These are phyloP conservation scores for Ptilonorhynchus violaceus DNA, from an alignment of 2,113 vertebrate genomes.

Conservation along the genomic window DNA sequence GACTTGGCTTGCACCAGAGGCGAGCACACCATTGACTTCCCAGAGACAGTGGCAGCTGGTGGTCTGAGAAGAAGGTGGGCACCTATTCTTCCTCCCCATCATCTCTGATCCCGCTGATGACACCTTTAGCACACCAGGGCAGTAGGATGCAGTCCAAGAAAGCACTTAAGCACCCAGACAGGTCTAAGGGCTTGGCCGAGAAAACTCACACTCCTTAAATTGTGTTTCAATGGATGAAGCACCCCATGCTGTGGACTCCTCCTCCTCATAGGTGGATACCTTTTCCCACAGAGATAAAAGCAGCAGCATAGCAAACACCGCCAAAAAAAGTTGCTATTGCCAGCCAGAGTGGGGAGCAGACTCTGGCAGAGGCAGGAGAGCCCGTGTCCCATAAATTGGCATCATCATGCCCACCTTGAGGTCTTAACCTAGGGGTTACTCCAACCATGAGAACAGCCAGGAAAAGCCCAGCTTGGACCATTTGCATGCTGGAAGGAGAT, in stretches of 20 bases:
- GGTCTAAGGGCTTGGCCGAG: neutral
- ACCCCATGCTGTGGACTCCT: neutral
- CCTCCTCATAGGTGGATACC: neutral
- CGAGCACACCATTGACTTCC: rapidly evolving
- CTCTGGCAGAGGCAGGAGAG: neutral
- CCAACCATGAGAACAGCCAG: neutral
- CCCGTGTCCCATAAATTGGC: rapidly evolving
- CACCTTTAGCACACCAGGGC: neutral
- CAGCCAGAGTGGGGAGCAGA: neutral
- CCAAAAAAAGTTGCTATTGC: neutral
- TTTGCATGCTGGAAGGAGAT: neutral
- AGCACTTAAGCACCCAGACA: neutral
- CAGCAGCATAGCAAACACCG: neutral
- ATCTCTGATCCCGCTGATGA: neutral
- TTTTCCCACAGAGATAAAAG: neutral
- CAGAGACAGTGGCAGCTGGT: too few species aligned
- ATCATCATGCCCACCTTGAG: neutral
- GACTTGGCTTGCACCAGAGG: neutral
- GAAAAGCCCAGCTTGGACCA: neutral
- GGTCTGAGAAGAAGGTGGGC: neutral
- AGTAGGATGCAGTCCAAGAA: neutral
- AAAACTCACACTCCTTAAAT: neutral
- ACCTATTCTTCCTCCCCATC: neutral
- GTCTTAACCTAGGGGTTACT: neutral
- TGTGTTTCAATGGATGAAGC: neutral